Percentiles rank a stretch among this genome's conserved stretches.
phyloP scores from a whole-genome alignment of 1,140 invertebrate genomes.

The Armadillidium nasatum region DNA sequence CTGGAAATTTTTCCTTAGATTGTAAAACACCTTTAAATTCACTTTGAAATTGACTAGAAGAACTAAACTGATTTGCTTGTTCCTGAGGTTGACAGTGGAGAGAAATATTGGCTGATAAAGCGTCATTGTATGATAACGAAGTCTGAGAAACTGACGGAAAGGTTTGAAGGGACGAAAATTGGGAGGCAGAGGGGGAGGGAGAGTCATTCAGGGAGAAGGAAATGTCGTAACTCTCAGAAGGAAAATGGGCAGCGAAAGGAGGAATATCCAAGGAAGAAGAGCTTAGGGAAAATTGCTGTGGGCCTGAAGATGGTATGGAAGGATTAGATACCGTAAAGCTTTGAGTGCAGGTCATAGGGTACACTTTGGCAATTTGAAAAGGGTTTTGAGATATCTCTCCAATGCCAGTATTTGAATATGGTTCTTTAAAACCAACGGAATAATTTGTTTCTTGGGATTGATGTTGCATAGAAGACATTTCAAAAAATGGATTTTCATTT shows the following conservation, averaged over 20 bases:
- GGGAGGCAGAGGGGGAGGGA: neutral
- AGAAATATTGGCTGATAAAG: neutral
- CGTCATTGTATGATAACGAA: slow-evolving; percentile 6
- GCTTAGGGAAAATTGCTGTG: neutral
- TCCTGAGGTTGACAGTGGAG: neutral
- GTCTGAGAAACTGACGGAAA: neutral
- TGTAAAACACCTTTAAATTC: neutral
- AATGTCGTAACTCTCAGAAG: neutral
- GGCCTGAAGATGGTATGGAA: neutral
- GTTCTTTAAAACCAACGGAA: neutral
- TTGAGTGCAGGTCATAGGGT: neutral
- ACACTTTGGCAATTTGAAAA: neutral
- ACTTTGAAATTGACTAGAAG: neutral
- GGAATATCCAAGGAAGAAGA: neutral
- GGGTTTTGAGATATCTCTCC: neutral
- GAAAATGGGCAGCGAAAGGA: neutral
- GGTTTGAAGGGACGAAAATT: neutral
- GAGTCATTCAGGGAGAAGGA: neutral
- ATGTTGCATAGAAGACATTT: neutral
- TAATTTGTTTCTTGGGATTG: neutral
- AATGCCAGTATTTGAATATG: neutral
- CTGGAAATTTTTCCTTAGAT: neutral
- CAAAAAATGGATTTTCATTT: neutral
- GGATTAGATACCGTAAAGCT: neutral
- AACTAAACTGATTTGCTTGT: neutral